Conservation (phyloP, 1,140 invertebrate species). For the Diachasma alloeum region DNA sequence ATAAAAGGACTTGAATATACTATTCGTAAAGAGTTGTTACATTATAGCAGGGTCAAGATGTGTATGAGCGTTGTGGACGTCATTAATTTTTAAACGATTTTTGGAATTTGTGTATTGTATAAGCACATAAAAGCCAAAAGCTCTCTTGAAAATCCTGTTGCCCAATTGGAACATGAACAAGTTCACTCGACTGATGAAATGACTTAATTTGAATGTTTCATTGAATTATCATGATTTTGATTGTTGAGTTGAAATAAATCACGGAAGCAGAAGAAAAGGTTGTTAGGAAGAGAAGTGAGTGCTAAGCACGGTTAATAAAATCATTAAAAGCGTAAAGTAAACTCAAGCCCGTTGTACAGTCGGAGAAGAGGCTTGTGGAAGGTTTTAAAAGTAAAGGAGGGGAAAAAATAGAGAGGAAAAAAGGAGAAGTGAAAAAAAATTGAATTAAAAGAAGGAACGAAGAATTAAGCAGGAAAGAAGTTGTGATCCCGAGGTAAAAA, state of each 20-base stretch:
- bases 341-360: neutral
- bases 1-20: no score
- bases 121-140: no score
- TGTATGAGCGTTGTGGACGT: no score
- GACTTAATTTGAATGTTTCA: neutral
- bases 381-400: neutral
- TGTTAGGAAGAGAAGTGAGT: neutral
- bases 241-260: neutral
- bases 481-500: slow-evolving; percentile 29
- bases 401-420: slow-evolving; percentile 7
- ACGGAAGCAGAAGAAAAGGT: neutral
- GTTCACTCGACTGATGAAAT: no score
- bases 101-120: no score
- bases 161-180: no score
- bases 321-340: slow-evolving; percentile 28
- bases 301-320: slow-evolving; percentile 21
- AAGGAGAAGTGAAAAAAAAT: slow-evolving; percentile 17
- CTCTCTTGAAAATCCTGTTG: no score
- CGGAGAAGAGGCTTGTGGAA: neutral
- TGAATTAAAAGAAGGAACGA: slow-evolving; percentile 17
- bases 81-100: no score
- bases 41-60: no score
- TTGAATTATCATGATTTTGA: neutral
- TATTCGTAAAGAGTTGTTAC: no score
- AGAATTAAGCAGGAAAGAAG: slow-evolving; percentile 17